Evolutionary conservation across 1,140 invertebrate species (phyloP).

Genomic region (Harlomillsia oculata): DNA sequence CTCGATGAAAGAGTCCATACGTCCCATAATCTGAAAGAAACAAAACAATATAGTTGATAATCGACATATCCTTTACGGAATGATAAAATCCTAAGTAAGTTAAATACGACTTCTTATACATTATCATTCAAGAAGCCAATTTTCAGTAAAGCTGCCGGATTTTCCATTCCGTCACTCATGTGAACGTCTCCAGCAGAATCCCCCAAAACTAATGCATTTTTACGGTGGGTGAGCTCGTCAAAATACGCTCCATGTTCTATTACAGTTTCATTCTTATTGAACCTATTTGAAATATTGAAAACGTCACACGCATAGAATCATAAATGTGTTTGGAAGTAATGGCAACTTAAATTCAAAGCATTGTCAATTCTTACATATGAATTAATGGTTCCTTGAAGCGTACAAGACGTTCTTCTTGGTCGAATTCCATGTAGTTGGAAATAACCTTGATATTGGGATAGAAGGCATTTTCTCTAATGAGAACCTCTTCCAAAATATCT

Average conservation of each 20-base stretch:
- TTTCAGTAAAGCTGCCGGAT: constrained; percentile 59
- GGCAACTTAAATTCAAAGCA: background rate
- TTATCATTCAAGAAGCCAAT: constrained; percentile 86
- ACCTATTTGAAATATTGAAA: constrained; percentile 49
- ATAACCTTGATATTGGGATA: constrained; percentile 65
- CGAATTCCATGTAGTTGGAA: constrained; percentile 79
- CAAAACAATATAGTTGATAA: background rate
- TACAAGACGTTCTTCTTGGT: constrained; percentile 50
- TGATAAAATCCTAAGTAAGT: background rate
- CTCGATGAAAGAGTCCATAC: background rate
- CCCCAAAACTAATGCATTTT: constrained; percentile 76
- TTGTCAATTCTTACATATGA: constrained; percentile 32
- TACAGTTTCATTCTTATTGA: constrained; percentile 84
- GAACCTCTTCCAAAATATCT: constrained; percentile 64
- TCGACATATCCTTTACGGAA: background rate
- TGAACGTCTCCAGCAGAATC: constrained; percentile 77
- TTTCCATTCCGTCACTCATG: constrained; percentile 74
- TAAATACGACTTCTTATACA: constrained; percentile 4
- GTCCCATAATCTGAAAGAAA: background rate
- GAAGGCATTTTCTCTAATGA: constrained; percentile 58
- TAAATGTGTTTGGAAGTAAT: background rate
- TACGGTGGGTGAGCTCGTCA: constrained; percentile 52
- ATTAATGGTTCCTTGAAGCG: constrained; percentile 65
- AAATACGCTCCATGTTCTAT: constrained; percentile 57
- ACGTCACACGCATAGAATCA: background rate